phyloP scores from a whole-genome alignment of 2,113 vertebrate genomes.

The Oncorhynchus clarkii region DNA sequence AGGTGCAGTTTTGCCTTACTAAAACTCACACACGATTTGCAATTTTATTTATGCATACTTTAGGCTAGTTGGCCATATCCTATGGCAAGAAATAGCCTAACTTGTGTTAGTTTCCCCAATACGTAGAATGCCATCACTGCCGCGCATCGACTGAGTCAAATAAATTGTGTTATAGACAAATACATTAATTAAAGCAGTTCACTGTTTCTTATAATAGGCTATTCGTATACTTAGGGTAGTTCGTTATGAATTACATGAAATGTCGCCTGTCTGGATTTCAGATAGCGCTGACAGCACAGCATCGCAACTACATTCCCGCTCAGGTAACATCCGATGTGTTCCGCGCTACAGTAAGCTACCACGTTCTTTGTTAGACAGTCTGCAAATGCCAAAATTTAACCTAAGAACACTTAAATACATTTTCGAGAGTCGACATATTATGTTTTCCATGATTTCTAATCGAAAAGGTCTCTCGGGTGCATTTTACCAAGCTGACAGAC shows the following conservation, averaged over 20 bases:
- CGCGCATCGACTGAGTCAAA: slow-evolving; percentile 18
- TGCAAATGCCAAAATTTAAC: background rate
- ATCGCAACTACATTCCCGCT: background rate
- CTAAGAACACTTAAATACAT: background rate
- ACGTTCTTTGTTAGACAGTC: background rate
- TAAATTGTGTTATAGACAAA: slow-evolving; percentile 20
- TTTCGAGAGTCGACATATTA: background rate
- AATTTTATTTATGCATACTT: too few relatives aligned
- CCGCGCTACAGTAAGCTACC: background rate
- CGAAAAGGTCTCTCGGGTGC: background rate
- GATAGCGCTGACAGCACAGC: slow-evolving; percentile 18
- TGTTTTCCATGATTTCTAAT: background rate
- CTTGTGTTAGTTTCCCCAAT: background rate
- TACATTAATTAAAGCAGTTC: background rate
- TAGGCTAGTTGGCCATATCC: too few relatives aligned
- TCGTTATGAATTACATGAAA: slow-evolving; percentile 57
- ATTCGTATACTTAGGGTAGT: slow-evolving; percentile 35
- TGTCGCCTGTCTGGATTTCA: slow-evolving; percentile 61
- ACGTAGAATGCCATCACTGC: slow-evolving; percentile 49
- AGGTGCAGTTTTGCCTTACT: too few relatives aligned
- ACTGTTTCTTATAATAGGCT: slow-evolving; percentile 17
- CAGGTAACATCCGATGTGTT: slow-evolving; percentile 20
- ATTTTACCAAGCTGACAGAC: slow-evolving; percentile 9
- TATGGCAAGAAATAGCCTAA: background rate
- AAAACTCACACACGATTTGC: too few relatives aligned